These are phyloP conservation scores for Julus scanicus DNA, from an alignment of 2,888 invertebrate genomes.

Conservation along the genomic window DNA sequence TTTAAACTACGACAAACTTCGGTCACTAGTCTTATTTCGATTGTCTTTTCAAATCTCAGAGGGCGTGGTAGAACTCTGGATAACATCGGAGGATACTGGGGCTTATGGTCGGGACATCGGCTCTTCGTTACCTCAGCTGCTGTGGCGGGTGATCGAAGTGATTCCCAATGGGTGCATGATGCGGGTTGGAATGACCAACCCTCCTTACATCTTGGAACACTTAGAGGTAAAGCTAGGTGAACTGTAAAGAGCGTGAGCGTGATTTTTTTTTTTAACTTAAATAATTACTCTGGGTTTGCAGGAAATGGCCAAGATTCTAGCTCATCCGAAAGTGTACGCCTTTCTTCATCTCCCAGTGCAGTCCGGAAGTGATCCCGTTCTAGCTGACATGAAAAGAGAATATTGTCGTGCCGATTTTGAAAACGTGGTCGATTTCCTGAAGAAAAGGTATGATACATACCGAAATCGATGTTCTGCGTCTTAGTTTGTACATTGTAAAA, in stretches of 20 bases:
- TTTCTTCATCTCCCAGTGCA: slow-evolving; percentile 98
- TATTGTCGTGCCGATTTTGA: slow-evolving; percentile 91
- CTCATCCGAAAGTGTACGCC: slow-evolving; percentile 89
- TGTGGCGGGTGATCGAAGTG: slow-evolving; percentile 84
- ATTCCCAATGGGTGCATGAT: slow-evolving; percentile 81
- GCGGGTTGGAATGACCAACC: slow-evolving; percentile 97
- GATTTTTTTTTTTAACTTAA: no score
- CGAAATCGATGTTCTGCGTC: not conserved
- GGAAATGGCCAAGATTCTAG: slow-evolving; percentile 86
- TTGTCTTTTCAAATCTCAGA: slow-evolving; percentile 70
- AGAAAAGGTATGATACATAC: slow-evolving; percentile 71
- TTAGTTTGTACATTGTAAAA: not conserved
- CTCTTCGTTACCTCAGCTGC: slow-evolving; percentile 83
- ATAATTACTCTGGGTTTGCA: slow-evolving; percentile 61
- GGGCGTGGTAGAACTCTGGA: slow-evolving; percentile 96
- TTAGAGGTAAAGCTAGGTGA: slow-evolving; percentile 73
- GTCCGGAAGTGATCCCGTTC: slow-evolving; percentile 93
- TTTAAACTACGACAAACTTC: not conserved
- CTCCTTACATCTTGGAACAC: slow-evolving; percentile 97
- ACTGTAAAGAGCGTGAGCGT: not conserved
- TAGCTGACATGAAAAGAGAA: slow-evolving; percentile 96
- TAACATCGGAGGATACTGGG: slow-evolving; percentile 98
- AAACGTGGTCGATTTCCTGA: slow-evolving; percentile 85
- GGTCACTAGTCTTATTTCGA: no score
- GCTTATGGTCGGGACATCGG: slow-evolving; percentile 97